Percentiles rank a stretch among this genome's conserved stretches.
phyloP scores from a whole-genome alignment of 2,797 vertebrate species.

The Gallinago nigripennis region DNA sequence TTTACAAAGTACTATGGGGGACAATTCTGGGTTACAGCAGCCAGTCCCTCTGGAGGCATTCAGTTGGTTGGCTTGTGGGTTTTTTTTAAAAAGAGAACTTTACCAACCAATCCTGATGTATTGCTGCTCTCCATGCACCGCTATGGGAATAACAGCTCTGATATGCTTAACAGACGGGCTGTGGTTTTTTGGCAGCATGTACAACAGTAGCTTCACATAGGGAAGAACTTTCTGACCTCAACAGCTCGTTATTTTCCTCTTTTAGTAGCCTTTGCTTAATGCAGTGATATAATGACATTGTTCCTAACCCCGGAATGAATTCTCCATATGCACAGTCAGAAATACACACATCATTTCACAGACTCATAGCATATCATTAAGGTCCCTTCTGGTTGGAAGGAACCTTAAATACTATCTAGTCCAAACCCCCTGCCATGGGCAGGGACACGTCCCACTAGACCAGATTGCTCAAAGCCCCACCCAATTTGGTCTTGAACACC shows the following conservation, averaged over 20 bases:
- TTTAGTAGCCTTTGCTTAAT: neutral
- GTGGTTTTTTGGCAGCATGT: neutral
- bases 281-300: rapidly evolving
- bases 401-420: neutral
- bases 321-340: rapidly evolving
- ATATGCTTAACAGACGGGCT: neutral
- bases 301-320: neutral
- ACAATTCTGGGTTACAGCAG: neutral
- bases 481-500: neutral
- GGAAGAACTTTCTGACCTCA: neutral
- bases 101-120: no score
- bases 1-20: rapidly evolving
- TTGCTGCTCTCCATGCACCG: no score
- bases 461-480: neutral
- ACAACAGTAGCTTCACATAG: neutral
- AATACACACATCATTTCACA: neutral
- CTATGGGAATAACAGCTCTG: no score
- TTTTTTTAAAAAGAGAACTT: no score
- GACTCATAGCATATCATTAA: neutral
- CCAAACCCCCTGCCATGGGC: neutral
- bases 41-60: no score
- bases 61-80: no score
- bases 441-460: neutral
- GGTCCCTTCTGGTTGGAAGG: neutral
- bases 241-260: neutral